Base-by-base conservation (phyloP, 2,888 invertebrate species). In the Drosophila atroscutellata region DNA sequence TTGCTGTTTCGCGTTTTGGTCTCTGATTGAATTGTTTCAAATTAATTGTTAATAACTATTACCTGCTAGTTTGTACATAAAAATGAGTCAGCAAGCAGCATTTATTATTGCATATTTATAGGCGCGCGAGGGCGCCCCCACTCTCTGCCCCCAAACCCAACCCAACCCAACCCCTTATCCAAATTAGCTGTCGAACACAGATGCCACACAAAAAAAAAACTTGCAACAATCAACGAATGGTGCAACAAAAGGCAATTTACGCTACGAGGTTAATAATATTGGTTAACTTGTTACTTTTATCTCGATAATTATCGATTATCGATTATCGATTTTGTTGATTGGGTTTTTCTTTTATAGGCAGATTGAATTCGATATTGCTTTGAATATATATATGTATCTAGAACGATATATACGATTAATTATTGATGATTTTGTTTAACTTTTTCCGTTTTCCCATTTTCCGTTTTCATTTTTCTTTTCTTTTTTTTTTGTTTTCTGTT, bases 21-120 rank as follows among this genome's bases (percentile, higher is more conserved):
- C 82, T 83, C 73, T 77, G 80, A 81, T 74, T 81, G 69, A 77
- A 81, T 74, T 81, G 69, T 74, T 84, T 85, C 57, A 80, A 88
- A 84, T 79, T 20, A 83, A 73, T 76, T 71, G 63, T 70, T 72
- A 77, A 69, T 69, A 58, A 56, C 85, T 86, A 60, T 85, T 86
- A 80, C 81, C 72, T 58, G 86, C 86, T 88, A 86, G 78, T 88
- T 86, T 86, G 86, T 86, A 86, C 88, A 86, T 81, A 80, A 88
- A 77, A 81, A 77, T 86, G 75, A 86, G 81, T 86, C 75, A 45
- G 83, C 86, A 88, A 88, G 80, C 77, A 74, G 86, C 87, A 82
- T 82, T 81, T 81, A 62, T 79, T 75, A 83, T 81, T 83, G 81
- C 75, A 75, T 85, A 67, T 74, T 54, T 57, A 54, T 26, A 62